Evolutionary conservation across 2,113 vertebrate genomes (phyloP).

Genomic region (Bostrychus sinensis): DNA sequence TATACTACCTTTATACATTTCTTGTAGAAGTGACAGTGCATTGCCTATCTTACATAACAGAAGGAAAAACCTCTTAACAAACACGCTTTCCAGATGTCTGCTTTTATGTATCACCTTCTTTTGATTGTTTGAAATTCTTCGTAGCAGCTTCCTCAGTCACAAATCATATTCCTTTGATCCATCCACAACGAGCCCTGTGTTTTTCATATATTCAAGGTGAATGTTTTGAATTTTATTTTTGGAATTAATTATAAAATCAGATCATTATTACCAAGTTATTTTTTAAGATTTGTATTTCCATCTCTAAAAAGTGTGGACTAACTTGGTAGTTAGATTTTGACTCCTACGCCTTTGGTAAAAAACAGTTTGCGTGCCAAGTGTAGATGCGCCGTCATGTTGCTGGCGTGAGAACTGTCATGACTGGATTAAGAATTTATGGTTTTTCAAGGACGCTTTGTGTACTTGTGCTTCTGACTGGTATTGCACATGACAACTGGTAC

Average conservation of each 20-base stretch:
- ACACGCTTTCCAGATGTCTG: neutral
- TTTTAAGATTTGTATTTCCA: no score
- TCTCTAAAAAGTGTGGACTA: no score
- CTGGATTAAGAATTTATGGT: constrained; percentile 2
- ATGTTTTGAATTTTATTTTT: no score
- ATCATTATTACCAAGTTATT: no score
- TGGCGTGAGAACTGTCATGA: neutral
- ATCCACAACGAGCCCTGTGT: no score
- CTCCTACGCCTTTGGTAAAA: neutral
- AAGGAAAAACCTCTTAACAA: constrained; percentile 1
- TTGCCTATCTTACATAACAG: constrained; percentile 28
- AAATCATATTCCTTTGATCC: neutral
- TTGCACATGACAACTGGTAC: neutral
- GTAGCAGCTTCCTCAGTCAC: neutral
- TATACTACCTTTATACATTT: constrained; percentile 27
- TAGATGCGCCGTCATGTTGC: neutral
- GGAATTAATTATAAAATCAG: no score
- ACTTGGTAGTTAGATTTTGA: constrained; percentile 2
- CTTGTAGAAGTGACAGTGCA: constrained; percentile 28
- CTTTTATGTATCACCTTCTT: no score
- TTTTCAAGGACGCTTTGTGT: neutral
- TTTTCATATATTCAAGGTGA: no score
- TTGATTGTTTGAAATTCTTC: neutral
- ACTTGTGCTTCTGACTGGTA: neutral
- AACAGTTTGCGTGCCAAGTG: neutral